Evolutionary conservation across 2,113 vertebrate genomes (phyloP).

Genomic region (Brachypteracias leptosomus): DNA sequence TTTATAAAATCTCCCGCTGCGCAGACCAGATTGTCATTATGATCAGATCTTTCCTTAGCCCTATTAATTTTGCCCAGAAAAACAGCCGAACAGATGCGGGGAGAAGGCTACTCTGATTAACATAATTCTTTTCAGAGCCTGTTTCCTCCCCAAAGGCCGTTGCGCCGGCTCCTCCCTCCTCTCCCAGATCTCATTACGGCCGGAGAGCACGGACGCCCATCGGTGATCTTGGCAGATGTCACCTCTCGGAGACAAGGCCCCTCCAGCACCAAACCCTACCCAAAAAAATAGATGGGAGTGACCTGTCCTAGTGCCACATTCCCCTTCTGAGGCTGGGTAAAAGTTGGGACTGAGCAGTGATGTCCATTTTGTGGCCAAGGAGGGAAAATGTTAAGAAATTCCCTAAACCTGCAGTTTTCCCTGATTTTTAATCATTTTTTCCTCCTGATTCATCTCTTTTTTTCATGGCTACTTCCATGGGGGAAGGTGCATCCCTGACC

Average conservation of each 20-base stretch:
- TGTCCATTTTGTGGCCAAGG: not conserved
- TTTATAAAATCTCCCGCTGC: conserved; percentile 73
- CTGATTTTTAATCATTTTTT: not conserved
- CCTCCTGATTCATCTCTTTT: not conserved
- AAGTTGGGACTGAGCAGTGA: conserved; percentile 6
- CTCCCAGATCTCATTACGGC: conserved; percentile 60
- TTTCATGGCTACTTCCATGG: fast-evolving
- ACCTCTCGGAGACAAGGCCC: conserved; percentile 58
- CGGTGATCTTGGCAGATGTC: conserved; percentile 61
- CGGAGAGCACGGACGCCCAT: conserved; percentile 52
- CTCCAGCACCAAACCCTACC: conserved; percentile 50
- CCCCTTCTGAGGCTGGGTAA: not conserved
- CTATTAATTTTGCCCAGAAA: conserved; percentile 76
- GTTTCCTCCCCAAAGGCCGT: conserved; percentile 68
- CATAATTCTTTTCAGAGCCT: conserved; percentile 71
- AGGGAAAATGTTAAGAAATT: not conserved
- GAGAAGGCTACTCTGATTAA: conserved; percentile 74
- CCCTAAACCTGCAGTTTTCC: not conserved
- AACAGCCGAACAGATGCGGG: conserved; percentile 77
- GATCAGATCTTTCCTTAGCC: conserved; percentile 74
- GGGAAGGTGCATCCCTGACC: not conserved
- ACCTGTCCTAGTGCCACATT: not conserved
- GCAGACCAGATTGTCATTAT: conserved; percentile 76
- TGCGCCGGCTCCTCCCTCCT: conserved; percentile 62
- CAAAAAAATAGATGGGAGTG: conserved; percentile 53